Evolutionary conservation across 2,113 vertebrate genomes (phyloP), one percentile per base, ranked within the genome.

Genomic region (Percina caprodes): DNA sequence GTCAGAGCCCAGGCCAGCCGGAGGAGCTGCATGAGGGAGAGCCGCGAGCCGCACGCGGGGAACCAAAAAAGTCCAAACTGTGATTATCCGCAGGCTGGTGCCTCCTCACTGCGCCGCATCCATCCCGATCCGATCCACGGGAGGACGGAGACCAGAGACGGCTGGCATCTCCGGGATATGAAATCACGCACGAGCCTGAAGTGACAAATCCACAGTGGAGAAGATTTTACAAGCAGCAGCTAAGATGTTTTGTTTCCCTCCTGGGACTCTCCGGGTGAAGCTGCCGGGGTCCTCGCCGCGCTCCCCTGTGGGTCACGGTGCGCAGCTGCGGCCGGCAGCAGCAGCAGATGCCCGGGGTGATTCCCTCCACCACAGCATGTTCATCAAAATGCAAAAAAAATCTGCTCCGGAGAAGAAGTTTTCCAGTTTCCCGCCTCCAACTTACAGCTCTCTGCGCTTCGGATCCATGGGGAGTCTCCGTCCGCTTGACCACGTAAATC

Each of bases 1-100:
- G 95, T 94, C 94, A 97, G 91, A 94, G 95, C 96, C 96, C 97
- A 97, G 93, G 95, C 94, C 87, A 95, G 95, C 94, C 96, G 96
- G 92, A 95, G 95, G 91, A 96, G 95, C 96, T 96, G 97, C 97
- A 98, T 98, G 87, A 86, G 77, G 82, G 67, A 69, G 84, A 84
- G 62, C 80, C 60, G 63, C 30, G 77, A 77, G 59, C 63, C 33
- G 69, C 48, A 49, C 23, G 24, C 23, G 33, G 30, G 33, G 45
- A 46, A 58, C 74, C 69, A 59, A 58, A 77, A 42, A 69, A 83
- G 79, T 89, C 79, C 79, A 24, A 72, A 81, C 48, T 59, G 52
- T 90, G 94, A 92, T 91, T 92, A 92, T 94, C 95, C 94, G 93
- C 67, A 59, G 70, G 65, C 56, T 16, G 62, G 39, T 30, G 77